Conservation (phyloP, 2,797 vertebrate genomes). For the Enteromius unitaeniatus region DNA sequence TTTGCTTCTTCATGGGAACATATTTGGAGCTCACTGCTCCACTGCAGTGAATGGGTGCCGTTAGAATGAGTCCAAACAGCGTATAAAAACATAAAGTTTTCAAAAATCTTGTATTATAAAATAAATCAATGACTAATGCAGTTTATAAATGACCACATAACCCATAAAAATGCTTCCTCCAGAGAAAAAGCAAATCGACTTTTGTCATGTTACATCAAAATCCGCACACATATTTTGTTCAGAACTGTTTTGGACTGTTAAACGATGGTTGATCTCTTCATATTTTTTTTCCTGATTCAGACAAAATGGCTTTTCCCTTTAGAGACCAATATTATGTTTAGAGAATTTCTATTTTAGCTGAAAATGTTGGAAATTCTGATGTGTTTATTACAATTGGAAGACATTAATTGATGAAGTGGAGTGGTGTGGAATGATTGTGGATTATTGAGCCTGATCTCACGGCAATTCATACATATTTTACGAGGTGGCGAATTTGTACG, state of each 20-base stretch:
- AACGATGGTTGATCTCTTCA: background rate
- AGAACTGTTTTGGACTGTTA: background rate
- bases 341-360: no score
- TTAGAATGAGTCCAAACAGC: background rate
- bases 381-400: no score
- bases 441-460: no score
- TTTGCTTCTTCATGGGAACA: background rate
- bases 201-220: background rate
- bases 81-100: background rate
- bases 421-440: no score
- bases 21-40: background rate
- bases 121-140: no score
- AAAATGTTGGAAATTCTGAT: no score
- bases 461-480: no score
- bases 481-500: no score
- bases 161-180: background rate
- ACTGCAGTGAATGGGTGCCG: background rate
- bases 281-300: background rate
- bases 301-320: background rate
- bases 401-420: no score
- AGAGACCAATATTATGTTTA: no score
- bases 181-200: background rate
- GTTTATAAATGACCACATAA: background rate
- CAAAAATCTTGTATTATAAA: background rate
- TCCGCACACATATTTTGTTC: background rate